Base-by-base conservation (phyloP, 2,888 invertebrate genomes). In the Ypsolopha scabrella region DNA sequence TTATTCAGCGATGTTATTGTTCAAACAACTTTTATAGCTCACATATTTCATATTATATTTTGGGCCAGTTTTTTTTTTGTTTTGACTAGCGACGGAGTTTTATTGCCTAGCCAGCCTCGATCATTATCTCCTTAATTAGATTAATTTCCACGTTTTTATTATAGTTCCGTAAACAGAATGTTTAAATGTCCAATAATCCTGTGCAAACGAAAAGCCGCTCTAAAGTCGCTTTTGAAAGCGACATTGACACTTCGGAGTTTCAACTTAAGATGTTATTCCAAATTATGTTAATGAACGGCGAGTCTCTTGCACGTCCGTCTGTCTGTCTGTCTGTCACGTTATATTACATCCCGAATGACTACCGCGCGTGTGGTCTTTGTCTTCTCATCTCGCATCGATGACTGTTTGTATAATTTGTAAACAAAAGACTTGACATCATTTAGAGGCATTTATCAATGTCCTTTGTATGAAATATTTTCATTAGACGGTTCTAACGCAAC, bases 351-450 rank as follows among this genome's bases (percentile, higher is more conserved):
- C 6, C 37, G 9, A 9, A 11, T 14, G 24, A 48, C 37, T 2
- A 14, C 38, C 35, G 34, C 35, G 37, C 37, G 37, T 36, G 50
- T 50, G 43, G 50, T 50, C 50, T 34, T 6, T 41, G 13, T 41
- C 33, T 43, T 24, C 43, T 43, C 14, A 39, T 49, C 49, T 39
- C 34, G 39, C 49, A 49, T 49, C 49, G 41, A 49, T 49, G 41
- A 49, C 49, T 11, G 49, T 37, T 3, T 49, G 24, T 24, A 24
- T 24, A 24, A 24, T 49, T 33, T 39, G 49, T 49, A 49, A 39
- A 49, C 49, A 49, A 49, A 49, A 39, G 49, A 33, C n/a, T 7
- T 7, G n/a, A n/a, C 47, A 11, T 6, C 9, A 39, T 39, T 39
- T 11, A 39, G 9, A n/a, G 39, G 39, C 39, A 39, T 39, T 39